Evolutionary conservation across 2,113 vertebrate genomes (phyloP).

Genomic region (Rutilus rutilus): DNA sequence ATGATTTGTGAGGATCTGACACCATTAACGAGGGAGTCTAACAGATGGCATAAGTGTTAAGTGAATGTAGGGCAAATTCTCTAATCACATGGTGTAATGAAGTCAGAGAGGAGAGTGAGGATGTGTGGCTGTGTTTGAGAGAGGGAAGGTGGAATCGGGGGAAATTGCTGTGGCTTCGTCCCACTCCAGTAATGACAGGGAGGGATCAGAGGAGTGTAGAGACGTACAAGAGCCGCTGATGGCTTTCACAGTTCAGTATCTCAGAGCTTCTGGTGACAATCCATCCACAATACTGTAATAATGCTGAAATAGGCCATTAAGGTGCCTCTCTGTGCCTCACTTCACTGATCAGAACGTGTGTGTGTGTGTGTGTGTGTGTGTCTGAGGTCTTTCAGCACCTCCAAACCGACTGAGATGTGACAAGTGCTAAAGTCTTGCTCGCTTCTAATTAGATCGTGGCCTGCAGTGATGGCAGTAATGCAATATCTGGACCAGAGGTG

Average conservation of each 20-base stretch:
- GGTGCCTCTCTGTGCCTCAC: constrained; percentile 1
- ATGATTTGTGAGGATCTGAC: constrained; percentile 42
- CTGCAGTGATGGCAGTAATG: constrained; percentile 34
- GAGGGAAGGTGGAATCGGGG: not conserved
- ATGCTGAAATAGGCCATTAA: constrained; percentile 48
- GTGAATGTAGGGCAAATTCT: constrained; percentile 55
- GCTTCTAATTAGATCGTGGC: constrained; percentile 36
- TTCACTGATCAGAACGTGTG: constrained; percentile 20
- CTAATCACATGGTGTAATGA: constrained; percentile 61
- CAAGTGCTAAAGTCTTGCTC: constrained; percentile 19
- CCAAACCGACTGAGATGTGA: constrained; percentile 18
- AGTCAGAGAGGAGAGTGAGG: constrained; percentile 20
- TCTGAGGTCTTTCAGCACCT: constrained; percentile 13
- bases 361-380: constrained; percentile 23
- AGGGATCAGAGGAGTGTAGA: constrained; percentile 26
- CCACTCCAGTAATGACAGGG: constrained; percentile 32
- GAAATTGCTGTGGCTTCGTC: constrained; percentile 11
- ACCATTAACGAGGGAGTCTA: constrained; percentile 41
- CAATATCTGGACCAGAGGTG: not conserved
- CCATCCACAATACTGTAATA: constrained; percentile 63
- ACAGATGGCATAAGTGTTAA: constrained; percentile 51
- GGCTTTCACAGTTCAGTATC: constrained; percentile 56
- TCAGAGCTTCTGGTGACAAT: constrained; percentile 52
- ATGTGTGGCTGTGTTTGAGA: constrained; percentile 19
- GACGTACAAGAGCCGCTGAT: constrained; percentile 26